phyloP scores from a whole-genome alignment of 1,140 invertebrate species.

The Atta texana region DNA sequence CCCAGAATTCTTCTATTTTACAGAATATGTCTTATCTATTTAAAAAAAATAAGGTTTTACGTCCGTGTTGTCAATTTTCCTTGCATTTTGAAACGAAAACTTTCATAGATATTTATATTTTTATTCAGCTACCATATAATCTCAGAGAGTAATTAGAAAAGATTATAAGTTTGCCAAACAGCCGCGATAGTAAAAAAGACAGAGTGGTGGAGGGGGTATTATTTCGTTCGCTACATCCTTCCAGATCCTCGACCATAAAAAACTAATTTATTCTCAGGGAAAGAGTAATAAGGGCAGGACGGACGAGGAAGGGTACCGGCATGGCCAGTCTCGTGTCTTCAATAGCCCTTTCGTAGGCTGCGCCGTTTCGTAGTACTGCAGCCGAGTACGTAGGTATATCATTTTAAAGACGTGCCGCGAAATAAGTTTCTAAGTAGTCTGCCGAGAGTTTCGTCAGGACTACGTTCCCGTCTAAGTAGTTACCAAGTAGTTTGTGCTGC shows the following conservation, averaged over 20 bases:
- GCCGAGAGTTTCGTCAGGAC: constrained; percentile 83
- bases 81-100: constrained; percentile 15
- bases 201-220: constrained; percentile 67
- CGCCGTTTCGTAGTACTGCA: constrained; percentile 68
- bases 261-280: constrained; percentile 75
- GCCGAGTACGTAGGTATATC: constrained; percentile 79
- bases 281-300: constrained; percentile 44
- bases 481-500: constrained; percentile 84
- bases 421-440: constrained; percentile 85
- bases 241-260: constrained; percentile 75
- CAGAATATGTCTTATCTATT: not conserved
- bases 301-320: constrained; percentile 65
- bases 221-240: constrained; percentile 73
- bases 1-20: not conserved
- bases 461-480: constrained; percentile 82
- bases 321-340: constrained; percentile 72
- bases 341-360: constrained; percentile 66
- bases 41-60: not conserved
- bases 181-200: not conserved
- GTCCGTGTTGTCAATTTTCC: not conserved
- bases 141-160: constrained; percentile 70
- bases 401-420: constrained; percentile 84
- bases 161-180: constrained; percentile 60
- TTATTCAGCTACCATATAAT: constrained; percentile 32
- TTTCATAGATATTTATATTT: constrained; percentile 40